A percentile compares a stretch with the other conserved stretches of the same genome.
Evolutionary conservation across 1,140 invertebrate genomes (phyloP).

Genomic region (Lepeophtheirus salmonis): DNA sequence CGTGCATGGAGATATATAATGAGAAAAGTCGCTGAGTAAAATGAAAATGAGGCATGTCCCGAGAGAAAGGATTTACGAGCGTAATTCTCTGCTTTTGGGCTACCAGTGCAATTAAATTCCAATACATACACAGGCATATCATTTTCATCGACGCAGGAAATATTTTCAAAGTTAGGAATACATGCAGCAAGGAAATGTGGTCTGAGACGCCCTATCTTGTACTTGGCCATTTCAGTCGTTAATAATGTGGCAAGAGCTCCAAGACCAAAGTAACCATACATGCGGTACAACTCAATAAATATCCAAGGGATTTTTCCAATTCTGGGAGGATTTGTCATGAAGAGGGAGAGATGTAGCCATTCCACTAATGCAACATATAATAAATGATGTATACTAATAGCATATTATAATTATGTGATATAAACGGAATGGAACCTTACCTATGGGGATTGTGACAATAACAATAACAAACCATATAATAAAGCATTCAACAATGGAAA

Average conservation of each 20-base stretch:
- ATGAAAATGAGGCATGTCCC: slow-evolving; percentile 37
- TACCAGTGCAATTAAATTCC: slow-evolving; percentile 1
- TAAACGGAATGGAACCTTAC: neutral
- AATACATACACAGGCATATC: slow-evolving; percentile 3
- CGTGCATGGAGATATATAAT: slow-evolving; percentile 28
- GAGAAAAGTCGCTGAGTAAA: slow-evolving; percentile 25
- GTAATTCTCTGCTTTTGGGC: slow-evolving; percentile 20
- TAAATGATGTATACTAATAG: neutral
- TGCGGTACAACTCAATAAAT: slow-evolving; percentile 9
- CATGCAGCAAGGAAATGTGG: slow-evolving; percentile 39
- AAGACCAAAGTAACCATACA: slow-evolving; percentile 13
- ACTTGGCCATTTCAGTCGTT: slow-evolving; percentile 26
- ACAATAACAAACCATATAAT: slow-evolving; percentile 10
- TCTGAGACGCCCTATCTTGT: slow-evolving; percentile 35
- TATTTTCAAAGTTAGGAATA: slow-evolving; percentile 26
- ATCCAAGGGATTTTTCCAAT: slow-evolving; percentile 13
- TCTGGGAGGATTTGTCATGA: neutral
- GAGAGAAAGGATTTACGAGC: slow-evolving; percentile 34
- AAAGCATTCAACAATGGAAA: slow-evolving; percentile 14
- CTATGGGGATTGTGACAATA: neutral
- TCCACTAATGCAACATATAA: neutral
- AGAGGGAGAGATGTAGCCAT: neutral
- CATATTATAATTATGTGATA: no score
- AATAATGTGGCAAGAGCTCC: slow-evolving; percentile 2
- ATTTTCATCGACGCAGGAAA: slow-evolving; percentile 17